Conservation (phyloP, 2,113 vertebrate species). For the Stercorarius parasiticus region DNA sequence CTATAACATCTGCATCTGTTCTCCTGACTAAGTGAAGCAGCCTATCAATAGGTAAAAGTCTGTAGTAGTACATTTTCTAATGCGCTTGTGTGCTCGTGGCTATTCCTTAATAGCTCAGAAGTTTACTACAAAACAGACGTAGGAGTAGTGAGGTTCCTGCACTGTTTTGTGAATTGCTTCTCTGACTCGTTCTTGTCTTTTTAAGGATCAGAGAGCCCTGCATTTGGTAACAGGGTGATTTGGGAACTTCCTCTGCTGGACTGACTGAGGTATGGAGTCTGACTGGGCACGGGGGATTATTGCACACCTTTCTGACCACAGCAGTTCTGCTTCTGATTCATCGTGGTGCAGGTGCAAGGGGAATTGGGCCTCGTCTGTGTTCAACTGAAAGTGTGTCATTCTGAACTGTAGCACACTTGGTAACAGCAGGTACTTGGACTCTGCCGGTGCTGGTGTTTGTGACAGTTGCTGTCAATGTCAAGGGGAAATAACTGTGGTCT, state of each 20-base stretch:
- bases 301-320: neutral
- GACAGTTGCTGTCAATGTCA: neutral
- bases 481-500: neutral
- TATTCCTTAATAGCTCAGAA: neutral
- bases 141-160: neutral
- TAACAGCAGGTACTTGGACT: neutral
- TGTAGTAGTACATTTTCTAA: neutral
- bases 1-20: neutral
- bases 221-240: neutral
- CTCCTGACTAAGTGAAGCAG: neutral
- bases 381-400: neutral
- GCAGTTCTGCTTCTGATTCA: neutral
- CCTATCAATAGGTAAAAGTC: neutral
- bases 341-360: accelerated
- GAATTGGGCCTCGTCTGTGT: neutral
- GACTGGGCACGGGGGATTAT: accelerated
- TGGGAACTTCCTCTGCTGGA: neutral
- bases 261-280: neutral
- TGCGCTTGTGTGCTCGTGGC: neutral
- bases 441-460: neutral
- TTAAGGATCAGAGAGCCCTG: neutral
- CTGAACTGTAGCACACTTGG: neutral
- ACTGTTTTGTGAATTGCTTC: neutral
- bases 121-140: neutral
- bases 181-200: neutral